Conservation (phyloP, 37 sponge, comb jelly and placozoan species). For the Dysidea cf. avara region DNA sequence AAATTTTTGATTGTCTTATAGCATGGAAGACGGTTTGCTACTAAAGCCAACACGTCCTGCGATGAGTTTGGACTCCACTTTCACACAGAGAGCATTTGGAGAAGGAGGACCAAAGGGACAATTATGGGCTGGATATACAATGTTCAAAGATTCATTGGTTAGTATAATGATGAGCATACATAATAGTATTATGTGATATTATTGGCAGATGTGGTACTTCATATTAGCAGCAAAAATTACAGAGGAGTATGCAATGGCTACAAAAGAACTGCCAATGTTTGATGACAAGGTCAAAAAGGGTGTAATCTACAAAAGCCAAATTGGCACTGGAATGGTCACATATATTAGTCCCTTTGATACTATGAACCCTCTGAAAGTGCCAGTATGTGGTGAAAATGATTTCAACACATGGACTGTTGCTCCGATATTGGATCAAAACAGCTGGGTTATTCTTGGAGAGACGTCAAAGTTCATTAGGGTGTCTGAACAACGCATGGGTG, state of each 20-base stretch:
- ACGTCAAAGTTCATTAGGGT: constrained; percentile 52
- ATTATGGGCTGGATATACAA: constrained; percentile 52
- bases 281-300: constrained; percentile 4
- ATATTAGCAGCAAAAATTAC: constrained; percentile 58
- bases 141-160: constrained; percentile 22
- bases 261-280: constrained; percentile 52
- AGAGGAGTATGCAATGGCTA: constrained; percentile 15
- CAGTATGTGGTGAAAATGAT: constrained; percentile 31
- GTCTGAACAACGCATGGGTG: constrained; percentile 46
- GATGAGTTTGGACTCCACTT: constrained; percentile 64
- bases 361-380: constrained; percentile 1
- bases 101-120: constrained; percentile 61
- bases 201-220: constrained; percentile 48
- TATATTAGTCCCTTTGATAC: constrained; percentile 5
- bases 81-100: constrained; percentile 59
- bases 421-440: constrained; percentile 28
- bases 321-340: constrained; percentile 26
- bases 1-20: constrained; percentile 2
- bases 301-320: constrained; percentile 22
- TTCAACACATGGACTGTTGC: constrained; percentile 62
- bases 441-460: constrained; percentile 70
- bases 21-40: constrained; percentile 62
- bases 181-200: constrained; percentile 14
- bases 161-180: neutral
- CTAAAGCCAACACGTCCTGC: constrained; percentile 71